A percentile compares a stretch with the other conserved stretches of the same genome.
phyloP scores from a whole-genome alignment of 2,888 invertebrate species.

The Epinotia ramella region DNA sequence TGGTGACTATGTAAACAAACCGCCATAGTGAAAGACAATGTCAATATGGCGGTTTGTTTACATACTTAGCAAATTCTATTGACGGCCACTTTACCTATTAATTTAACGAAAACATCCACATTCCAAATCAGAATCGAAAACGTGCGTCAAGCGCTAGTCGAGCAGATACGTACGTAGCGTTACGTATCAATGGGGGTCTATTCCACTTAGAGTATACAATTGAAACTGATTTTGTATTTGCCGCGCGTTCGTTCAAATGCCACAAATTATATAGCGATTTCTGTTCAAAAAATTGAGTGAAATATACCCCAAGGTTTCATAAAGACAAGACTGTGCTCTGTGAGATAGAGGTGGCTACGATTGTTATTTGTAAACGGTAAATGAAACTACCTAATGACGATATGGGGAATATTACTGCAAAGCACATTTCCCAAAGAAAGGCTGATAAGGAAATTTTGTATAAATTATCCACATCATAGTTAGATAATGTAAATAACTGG shows the following conservation, averaged over 20 bases:
- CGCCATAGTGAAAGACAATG: too few species aligned
- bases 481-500: conserved; percentile 69
- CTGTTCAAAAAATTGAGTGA: not conserved
- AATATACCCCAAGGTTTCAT: conserved; percentile 68
- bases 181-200: conserved; percentile 1
- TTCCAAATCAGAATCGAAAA: not conserved
- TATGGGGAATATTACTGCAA: conserved; percentile 32
- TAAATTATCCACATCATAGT: conserved; percentile 58
- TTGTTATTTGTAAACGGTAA: conserved; percentile 53
- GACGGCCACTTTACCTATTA: not conserved
- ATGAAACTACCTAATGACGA: conserved; percentile 35
- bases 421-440: conserved; percentile 59
- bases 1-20: too few species aligned
- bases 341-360: conserved; percentile 64
- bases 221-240: not conserved
- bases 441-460: conserved; percentile 65
- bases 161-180: conserved; percentile 9
- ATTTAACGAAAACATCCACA: not conserved
- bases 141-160: conserved; percentile 7
- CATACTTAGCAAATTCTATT: too few species aligned
- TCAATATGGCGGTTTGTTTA: too few species aligned
- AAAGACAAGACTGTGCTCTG: conserved; percentile 77
- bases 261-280: not conserved
- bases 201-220: not conserved
- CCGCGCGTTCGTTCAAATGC: not conserved